Conservation (phyloP, 2,113 vertebrate genomes). For the Anhinga rufa region DNA sequence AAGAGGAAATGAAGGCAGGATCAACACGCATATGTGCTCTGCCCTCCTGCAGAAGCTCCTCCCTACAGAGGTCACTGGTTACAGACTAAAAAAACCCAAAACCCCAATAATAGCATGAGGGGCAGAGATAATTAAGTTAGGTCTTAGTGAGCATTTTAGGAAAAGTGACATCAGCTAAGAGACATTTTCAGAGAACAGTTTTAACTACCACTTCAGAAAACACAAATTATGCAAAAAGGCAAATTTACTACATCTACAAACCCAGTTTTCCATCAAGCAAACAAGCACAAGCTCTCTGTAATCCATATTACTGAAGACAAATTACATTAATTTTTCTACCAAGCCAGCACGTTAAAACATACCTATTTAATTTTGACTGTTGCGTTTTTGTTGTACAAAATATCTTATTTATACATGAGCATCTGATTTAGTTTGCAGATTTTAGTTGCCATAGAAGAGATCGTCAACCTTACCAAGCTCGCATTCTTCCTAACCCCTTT, state of each 20-base stretch:
- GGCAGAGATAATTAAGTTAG: neutral
- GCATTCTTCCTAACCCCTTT: neutral
- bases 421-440: neutral
- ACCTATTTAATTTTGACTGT: neutral
- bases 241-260: neutral
- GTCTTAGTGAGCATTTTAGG: neutral
- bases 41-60: neutral
- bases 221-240: neutral
- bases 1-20: neutral
- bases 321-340: neutral
- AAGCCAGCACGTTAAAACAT: neutral
- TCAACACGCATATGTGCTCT: neutral
- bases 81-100: neutral
- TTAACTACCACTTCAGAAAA: neutral
- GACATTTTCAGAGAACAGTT: neutral
- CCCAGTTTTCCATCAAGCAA: neutral
- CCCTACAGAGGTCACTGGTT: neutral
- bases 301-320: neutral
- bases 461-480: neutral
- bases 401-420: neutral
- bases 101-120: neutral
- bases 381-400: neutral
- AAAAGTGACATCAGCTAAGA: neutral
- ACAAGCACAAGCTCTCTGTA: neutral
- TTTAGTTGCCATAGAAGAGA: neutral